Percentiles rank a stretch among this genome's conserved stretches.
phyloP scores from a whole-genome alignment of 2,113 vertebrate genomes.

The Otis tarda region DNA sequence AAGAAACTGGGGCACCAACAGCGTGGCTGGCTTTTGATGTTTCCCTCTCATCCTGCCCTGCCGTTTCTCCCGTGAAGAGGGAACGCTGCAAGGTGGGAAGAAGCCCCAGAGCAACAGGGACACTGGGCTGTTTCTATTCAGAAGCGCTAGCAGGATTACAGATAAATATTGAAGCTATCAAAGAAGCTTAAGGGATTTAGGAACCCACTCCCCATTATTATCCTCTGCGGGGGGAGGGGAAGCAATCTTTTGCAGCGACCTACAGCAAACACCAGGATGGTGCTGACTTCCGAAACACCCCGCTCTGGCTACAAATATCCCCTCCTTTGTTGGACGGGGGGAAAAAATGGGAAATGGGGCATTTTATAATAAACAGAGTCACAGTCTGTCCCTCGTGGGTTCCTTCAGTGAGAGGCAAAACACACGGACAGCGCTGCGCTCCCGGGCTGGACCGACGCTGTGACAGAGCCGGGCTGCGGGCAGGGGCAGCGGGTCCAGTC shows the following conservation, averaged over 20 bases:
- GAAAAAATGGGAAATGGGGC: rapidly evolving
- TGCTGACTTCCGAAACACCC: not conserved
- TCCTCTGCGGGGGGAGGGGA: not conserved
- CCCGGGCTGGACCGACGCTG: rapidly evolving
- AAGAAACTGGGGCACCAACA: slow-evolving; percentile 18
- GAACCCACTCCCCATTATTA: slow-evolving; percentile 52
- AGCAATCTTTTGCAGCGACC: not conserved
- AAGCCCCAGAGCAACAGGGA: not conserved
- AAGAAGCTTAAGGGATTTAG: slow-evolving; percentile 63
- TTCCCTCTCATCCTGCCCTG: slow-evolving; percentile 2
- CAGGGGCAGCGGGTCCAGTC: not conserved
- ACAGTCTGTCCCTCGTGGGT: not conserved
- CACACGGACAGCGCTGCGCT: rapidly evolving
- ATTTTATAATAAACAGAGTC: rapidly evolving
- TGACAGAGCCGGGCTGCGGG: not conserved
- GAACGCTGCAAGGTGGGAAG: not conserved
- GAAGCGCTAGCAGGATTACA: slow-evolving; percentile 11
- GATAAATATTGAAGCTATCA: slow-evolving; percentile 60
- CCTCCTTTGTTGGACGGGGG: rapidly evolving
- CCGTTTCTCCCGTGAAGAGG: not conserved
- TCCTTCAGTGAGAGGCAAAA: not conserved
- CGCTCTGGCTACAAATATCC: rapidly evolving
- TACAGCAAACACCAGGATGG: not conserved
- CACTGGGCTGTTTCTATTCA: not conserved
- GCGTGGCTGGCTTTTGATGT: not conserved